Base-by-base conservation (phyloP, 2,888 invertebrate genomes). In the Timema podura region DNA sequence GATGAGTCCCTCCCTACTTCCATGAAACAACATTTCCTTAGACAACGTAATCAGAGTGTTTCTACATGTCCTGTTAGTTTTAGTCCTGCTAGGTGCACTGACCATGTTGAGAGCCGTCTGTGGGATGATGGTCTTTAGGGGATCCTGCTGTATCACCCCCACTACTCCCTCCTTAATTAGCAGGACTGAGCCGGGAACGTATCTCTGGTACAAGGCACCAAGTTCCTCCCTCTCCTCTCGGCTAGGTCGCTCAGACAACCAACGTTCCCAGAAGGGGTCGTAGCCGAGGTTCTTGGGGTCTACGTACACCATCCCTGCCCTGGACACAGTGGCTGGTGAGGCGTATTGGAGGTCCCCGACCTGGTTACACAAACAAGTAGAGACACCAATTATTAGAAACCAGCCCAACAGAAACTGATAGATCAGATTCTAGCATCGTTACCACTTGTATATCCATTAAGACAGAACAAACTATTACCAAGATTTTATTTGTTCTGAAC, bases 301-400 rank as follows among this genome's bases (percentile, higher is more conserved):
- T 0, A 96, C 94, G 77, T 90, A 96, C 10, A 96, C 95, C 95
- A 96, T 95, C 48, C 95, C 96, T 9, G 95, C 95, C 69, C 96
- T 85, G 0, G 95, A 95, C 5, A 96, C 93, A 0, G 95, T 96
- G 0, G 96, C 95, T 0, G 96, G 96, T 0, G 96, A 96, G 0
- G 96, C 96, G 77, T 91, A 95, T 80, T 90, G 90, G 73, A 96
- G 83, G 81, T 95, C 92, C 2, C 92, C 95, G 46, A 96, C 93
- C 88, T 88, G 74, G n/a, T n/a, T n/a, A n/a, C n/a, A n/a, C n/a
- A n/a, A n/a, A n/a, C n/a, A n/a, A n/a, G n/a, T n/a, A n/a, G n/a
- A n/a, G n/a, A n/a, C n/a, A n/a, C n/a, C n/a, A n/a, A n/a, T n/a
- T n/a, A n/a, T n/a, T n/a, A n/a, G n/a, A n/a, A n/a, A n/a, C n/a